Base-by-base conservation (phyloP, 2,113 vertebrate genomes). In the Dicerorhinus sumatrensis region DNA sequence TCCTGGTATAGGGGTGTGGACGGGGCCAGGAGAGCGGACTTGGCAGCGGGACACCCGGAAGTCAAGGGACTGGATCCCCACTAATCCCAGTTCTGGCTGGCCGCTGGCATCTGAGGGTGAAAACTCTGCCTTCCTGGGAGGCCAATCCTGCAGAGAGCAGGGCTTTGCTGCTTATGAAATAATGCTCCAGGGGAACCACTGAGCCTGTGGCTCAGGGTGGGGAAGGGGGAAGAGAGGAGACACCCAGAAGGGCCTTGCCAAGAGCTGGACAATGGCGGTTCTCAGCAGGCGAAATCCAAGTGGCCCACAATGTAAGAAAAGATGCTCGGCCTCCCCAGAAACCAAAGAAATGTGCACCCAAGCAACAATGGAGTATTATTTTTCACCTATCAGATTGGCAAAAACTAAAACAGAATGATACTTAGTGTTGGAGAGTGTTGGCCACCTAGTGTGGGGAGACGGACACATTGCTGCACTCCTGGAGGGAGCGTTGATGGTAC, bases 251-350 rank as follows among this genome's bases (percentile, higher is more conserved):
- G 63, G 46, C 62, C 58, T 51, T 29, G 86, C 83, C 94, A 92
- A n/a, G 6, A 31, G 65, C 18, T 3, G 25, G 29, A 97, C 96
- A 96, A 96, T 86, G 92, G 89, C 23, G 9, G n/a, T 42, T 92
- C 65, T 96, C 85, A 95, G 92, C 9, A 67, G 95, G 51, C 6
- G 54, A 96, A 97, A 95, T 79, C 83, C 29, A 39, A 86, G 83
- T 33, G 18, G 77, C 63, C 73, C 65, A 33, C 51, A 76, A 58
- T 0, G n/a, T 65, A 94, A 97, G 97, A 54, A 88, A 95, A 95
- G 91, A 87, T 79, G 60, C 25, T 12, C 65, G 69, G 58, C 83
- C 96, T 97, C n/a, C 63, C 60, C 75, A 90, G 94, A 93, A 95
- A 93, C 67, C 42, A 54, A 70, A 70, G 94, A 94, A 94, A 92